Percentiles rank a stretch among this genome's conserved stretches.
phyloP scores from a whole-genome alignment of 2,113 vertebrate species.

The Sterrhoptilus dennistouni region DNA sequence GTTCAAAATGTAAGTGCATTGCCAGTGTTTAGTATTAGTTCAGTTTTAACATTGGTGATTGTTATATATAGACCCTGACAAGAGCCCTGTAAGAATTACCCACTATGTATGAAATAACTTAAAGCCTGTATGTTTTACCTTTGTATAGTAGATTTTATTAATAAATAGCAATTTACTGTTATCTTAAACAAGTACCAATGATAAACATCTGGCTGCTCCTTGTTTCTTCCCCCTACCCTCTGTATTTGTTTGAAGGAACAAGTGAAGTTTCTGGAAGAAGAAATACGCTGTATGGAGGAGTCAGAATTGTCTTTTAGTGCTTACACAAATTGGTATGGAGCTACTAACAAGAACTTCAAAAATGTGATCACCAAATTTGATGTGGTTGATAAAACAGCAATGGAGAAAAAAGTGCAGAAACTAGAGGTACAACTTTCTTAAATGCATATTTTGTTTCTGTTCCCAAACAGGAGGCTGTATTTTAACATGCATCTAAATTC shows the following conservation, averaged over 20 bases:
- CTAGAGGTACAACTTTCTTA: conserved; percentile 82
- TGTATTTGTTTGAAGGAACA: conserved; percentile 79
- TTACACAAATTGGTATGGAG: conserved; percentile 87
- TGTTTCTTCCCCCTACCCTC: neutral
- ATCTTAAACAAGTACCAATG: neutral
- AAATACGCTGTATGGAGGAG: conserved; percentile 86
- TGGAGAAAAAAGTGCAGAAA: conserved; percentile 89
- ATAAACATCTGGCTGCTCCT: neutral
- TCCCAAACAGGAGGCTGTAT: neutral
- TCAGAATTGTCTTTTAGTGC: conserved; percentile 82
- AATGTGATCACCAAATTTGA: conserved; percentile 77
- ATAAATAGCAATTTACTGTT: neutral
- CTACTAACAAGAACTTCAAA: conserved; percentile 83
- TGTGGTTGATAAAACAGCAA: conserved; percentile 77
- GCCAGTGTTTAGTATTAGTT: neutral
- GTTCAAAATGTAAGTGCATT: neutral
- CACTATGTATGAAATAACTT: neutral
- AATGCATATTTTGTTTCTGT: neutral
- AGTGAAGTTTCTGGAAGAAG: conserved; percentile 90
- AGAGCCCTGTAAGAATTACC: neutral
- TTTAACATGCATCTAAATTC: neutral
- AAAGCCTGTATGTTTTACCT: neutral
- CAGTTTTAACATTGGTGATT: neutral
- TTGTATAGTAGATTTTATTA: neutral
- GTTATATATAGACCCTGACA: neutral